These are phyloP conservation scores for Scyliorhinus canicula DNA, from an alignment of 2,797 vertebrate species.

Conservation along the genomic window DNA sequence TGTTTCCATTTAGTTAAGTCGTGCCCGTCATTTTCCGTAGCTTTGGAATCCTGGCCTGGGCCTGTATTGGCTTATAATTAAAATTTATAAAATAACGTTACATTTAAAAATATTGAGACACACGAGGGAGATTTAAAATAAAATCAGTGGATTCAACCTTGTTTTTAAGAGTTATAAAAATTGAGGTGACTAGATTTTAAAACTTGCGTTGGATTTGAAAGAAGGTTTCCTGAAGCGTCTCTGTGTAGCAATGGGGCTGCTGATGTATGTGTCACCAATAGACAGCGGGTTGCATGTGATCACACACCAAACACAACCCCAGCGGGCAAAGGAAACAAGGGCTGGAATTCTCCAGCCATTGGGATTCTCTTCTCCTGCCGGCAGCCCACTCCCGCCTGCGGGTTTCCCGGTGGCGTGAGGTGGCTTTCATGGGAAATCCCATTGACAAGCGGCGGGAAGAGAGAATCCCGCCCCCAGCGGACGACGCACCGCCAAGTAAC, in stretches of 20 bases:
- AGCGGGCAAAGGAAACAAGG: not conserved
- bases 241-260: not conserved
- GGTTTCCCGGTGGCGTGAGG: too few species aligned
- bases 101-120: not conserved
- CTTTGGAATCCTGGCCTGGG: not conserved
- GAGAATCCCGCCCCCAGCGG: too few species aligned
- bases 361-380: too few species aligned
- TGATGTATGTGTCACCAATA: not conserved
- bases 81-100: not conserved
- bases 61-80: not conserved
- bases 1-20: too few species aligned
- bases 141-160: not conserved
- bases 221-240: not conserved
- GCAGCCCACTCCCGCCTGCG: too few species aligned
- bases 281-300: not conserved
- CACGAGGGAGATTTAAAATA: not conserved
- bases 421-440: too few species aligned
- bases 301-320: not conserved
- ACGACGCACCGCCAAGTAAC: too few species aligned
- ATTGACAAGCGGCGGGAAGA: too few species aligned
- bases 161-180: not conserved
- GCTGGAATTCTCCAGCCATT: too few species aligned
- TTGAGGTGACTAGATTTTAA: not conserved
- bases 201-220: not conserved
- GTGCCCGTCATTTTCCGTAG: not conserved